Evolutionary conservation across 1,140 invertebrate species (phyloP).

Genomic region (Heliconius nattereri): DNA sequence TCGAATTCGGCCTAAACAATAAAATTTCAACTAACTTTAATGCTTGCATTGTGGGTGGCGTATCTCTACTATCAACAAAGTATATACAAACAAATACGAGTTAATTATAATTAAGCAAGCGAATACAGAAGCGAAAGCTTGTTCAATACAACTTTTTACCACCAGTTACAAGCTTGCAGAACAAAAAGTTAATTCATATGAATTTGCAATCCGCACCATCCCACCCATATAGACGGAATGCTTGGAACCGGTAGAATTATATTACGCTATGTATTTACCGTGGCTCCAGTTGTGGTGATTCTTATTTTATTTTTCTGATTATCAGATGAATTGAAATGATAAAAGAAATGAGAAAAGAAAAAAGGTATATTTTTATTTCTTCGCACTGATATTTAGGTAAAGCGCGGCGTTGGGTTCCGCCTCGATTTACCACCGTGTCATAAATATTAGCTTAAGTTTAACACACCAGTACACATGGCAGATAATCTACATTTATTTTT

Average conservation of each 20-base stretch:
- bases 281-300: not conserved
- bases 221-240: conserved; percentile 41
- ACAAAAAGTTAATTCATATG: conserved; percentile 24
- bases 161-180: conserved; percentile 1
- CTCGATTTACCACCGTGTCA: too few species aligned
- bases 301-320: not conserved
- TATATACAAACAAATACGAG: not conserved
- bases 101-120: not conserved
- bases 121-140: conserved; percentile 1
- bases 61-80: not conserved
- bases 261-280: not conserved
- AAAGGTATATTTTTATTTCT: too few species aligned
- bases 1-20: too few species aligned
- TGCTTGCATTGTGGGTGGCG: not conserved
- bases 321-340: too few species aligned
- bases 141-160: not conserved
- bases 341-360: too few species aligned
- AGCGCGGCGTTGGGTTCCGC: too few species aligned
- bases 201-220: conserved; percentile 24
- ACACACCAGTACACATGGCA: too few species aligned
- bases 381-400: too few species aligned
- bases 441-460: too few species aligned
- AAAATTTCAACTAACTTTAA: too few species aligned
- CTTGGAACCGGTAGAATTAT: conserved; percentile 27
- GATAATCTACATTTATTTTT: too few species aligned